These are phyloP conservation scores for Aegithalos caudatus DNA, from an alignment of 2,113 vertebrate genomes.

Conservation along the genomic window DNA sequence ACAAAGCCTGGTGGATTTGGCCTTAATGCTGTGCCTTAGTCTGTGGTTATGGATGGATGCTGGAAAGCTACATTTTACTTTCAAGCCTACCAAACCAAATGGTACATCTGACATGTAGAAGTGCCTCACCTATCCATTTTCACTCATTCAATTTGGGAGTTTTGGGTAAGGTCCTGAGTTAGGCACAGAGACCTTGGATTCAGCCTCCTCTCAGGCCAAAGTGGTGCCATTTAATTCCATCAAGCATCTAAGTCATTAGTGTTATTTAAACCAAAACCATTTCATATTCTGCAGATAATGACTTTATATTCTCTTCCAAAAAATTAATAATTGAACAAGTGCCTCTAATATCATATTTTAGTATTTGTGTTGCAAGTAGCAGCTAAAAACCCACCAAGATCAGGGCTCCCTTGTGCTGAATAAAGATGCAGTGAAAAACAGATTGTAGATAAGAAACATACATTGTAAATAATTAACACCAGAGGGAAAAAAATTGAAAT, in stretches of 20 bases:
- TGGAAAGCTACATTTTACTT: neutral
- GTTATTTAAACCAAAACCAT: neutral
- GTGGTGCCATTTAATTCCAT: neutral
- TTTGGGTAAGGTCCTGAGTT: neutral
- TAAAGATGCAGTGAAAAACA: constrained; percentile 19
- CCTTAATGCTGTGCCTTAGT: neutral
- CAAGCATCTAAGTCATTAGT: neutral
- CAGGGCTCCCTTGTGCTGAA: neutral
- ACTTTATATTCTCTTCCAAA: neutral
- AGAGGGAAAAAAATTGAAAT: neutral
- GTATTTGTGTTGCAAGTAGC: neutral
- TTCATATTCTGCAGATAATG: neutral
- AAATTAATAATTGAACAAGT: neutral
- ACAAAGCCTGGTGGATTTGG: neutral
- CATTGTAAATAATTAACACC: constrained; percentile 54
- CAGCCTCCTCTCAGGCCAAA: neutral
- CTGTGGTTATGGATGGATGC: neutral
- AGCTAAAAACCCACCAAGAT: neutral
- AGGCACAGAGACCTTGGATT: neutral
- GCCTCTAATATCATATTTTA: neutral
- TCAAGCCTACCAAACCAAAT: neutral
- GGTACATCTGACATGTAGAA: neutral
- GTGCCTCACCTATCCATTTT: neutral
- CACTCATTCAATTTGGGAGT: neutral
- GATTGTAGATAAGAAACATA: constrained; percentile 36